Evolutionary conservation across 2,888 invertebrate species (phyloP), one percentile per base, ranked within the genome.

Genomic region (Maniola hyperantus): DNA sequence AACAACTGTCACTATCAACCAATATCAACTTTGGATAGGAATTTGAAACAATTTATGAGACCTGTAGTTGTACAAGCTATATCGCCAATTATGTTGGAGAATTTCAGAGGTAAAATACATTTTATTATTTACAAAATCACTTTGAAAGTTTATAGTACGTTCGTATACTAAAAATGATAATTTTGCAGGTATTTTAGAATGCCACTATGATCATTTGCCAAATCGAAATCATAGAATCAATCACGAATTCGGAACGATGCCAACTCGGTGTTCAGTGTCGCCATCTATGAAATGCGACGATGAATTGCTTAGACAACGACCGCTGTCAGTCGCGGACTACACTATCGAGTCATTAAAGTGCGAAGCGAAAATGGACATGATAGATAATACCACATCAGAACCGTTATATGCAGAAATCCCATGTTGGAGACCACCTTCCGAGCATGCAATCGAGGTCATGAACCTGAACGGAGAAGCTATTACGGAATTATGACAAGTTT

Each of bases 331-430:
- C 1, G 84, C 87, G 0, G 91, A 92, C 53, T 87, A 87, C 1
- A 80, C 89, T 0, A 91, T 92, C 65, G 91, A 91, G 74, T 83
- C 91, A 0, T 67, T 92, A 67, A 92, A 91, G 76, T 86, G 91
- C 62, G 93, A 93, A 83, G 90, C 89, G 0, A 85, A 85, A 74
- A 73, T 88, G 11, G 91, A 92, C 71, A 80, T 86, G 26, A 83
- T 91, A 67, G 90, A 91, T 71, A 80, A 77, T 34, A 84, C 87
- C 0, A 89, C 85, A 39, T 83, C 87, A 2, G 95, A 95, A 78
- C 95, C 95, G 59, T 83, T 95, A 33, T 95, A 95, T 76, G 95
- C 95, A 69, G 95, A 95, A 85, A 95, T 95, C 69, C 95, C 95
- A 55, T 89, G 87, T 71, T 92, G 90, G 91, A 79, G 88, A 76